Conservation (phyloP, 1,140 invertebrate species). For the Macrostomum lignano region DNA sequence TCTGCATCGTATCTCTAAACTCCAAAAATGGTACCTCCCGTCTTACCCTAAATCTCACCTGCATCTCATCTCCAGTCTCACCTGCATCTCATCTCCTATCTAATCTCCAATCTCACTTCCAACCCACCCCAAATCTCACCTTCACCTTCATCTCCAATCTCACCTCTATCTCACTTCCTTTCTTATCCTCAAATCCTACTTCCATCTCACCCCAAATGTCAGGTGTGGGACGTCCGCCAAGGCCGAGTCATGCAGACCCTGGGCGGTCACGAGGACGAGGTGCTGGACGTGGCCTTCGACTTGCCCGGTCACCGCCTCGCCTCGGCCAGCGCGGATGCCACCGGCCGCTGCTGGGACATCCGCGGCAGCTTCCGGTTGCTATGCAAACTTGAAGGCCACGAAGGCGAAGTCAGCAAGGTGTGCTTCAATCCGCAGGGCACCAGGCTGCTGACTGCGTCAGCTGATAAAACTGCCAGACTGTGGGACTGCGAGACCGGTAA, state of each 20-base stretch:
- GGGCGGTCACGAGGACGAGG: constrained; percentile 40
- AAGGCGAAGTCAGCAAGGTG: constrained; percentile 45
- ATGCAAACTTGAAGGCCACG: constrained; percentile 38
- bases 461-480: constrained; percentile 41
- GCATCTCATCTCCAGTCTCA: too few relatives aligned
- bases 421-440: constrained; percentile 42
- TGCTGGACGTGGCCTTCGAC: constrained; percentile 44
- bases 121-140: too few relatives aligned
- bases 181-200: background rate
- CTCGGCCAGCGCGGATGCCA: constrained; percentile 41
- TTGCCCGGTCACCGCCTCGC: constrained; percentile 38
- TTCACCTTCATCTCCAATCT: too few relatives aligned
- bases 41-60: too few relatives aligned
- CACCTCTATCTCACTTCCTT: too few relatives aligned
- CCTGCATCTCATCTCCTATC: too few relatives aligned
- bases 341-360: constrained; percentile 39
- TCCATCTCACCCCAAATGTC: background rate
- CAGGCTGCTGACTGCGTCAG: constrained; percentile 40
- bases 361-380: constrained; percentile 32
- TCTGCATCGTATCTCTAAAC: too few relatives aligned
- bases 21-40: too few relatives aligned
- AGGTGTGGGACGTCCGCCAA: background rate
- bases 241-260: constrained; percentile 33
- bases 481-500: constrained; percentile 41
- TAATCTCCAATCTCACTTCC: too few relatives aligned